phyloP scores from a whole-genome alignment of 2,888 invertebrate genomes.

The Amblyjoppa proteus region DNA sequence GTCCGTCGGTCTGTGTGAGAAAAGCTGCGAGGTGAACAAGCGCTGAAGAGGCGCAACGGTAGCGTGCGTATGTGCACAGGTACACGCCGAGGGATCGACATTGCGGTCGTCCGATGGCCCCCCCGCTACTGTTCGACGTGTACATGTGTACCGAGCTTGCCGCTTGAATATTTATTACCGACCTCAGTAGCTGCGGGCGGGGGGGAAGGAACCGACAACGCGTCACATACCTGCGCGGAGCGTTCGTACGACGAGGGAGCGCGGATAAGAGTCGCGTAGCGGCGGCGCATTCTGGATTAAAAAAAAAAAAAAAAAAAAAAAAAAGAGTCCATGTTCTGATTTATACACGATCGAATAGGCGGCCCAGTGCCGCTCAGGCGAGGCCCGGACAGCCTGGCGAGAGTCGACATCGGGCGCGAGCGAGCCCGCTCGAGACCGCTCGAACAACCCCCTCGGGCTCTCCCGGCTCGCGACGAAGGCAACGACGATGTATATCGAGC shows the following conservation, averaged over 20 bases:
- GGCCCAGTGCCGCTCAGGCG: slow-evolving; percentile 58
- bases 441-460: slow-evolving; percentile 28
- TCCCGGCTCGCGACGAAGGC: slow-evolving; percentile 12
- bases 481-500: slow-evolving; percentile 51
- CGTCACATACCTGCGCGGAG: slow-evolving; percentile 73
- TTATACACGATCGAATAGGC: slow-evolving; percentile 78
- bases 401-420: slow-evolving; percentile 1
- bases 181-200: slow-evolving; percentile 54
- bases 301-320: slow-evolving; percentile 16
- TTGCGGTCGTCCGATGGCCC: slow-evolving; percentile 62
- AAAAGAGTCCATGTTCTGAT: slow-evolving; percentile 76
- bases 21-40: neutral
- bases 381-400: slow-evolving; percentile 31
- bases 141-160: slow-evolving; percentile 75
- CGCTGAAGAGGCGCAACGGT: neutral
- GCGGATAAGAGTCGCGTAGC: slow-evolving; percentile 46
- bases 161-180: slow-evolving; percentile 71
- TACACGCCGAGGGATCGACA: slow-evolving; percentile 37
- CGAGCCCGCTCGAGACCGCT: neutral
- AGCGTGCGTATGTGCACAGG: neutral
- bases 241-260: neutral
- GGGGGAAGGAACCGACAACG: slow-evolving; percentile 8
- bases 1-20: neutral
- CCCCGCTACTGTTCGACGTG: slow-evolving; percentile 69
- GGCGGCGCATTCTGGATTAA: slow-evolving; percentile 41